A percentile compares a stretch with the other conserved stretches of the same genome.
Evolutionary conservation across 2,797 vertebrate species (phyloP).

Genomic region (Enteromius thamalakanensis): DNA sequence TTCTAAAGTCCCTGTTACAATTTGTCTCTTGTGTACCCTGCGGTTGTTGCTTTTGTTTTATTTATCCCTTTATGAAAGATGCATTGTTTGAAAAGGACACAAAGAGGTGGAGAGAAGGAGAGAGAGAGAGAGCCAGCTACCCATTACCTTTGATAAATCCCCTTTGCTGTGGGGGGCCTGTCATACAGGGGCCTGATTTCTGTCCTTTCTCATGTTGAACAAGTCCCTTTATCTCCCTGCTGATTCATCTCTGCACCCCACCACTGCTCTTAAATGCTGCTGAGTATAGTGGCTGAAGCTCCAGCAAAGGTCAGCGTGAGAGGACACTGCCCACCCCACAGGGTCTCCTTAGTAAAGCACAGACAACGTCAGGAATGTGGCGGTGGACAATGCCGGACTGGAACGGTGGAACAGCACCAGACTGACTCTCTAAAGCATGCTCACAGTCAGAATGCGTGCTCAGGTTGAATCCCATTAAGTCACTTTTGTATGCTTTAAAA

Average conservation of each 20-base stretch:
- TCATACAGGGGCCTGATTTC: conserved; percentile 42
- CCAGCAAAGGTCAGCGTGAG: conserved; percentile 57
- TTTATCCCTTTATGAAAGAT: conserved; percentile 69
- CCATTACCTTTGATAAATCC: conserved; percentile 45
- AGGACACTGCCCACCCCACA: conserved; percentile 54
- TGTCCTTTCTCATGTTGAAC: conserved; percentile 57
- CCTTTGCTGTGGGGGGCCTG: conserved; percentile 15
- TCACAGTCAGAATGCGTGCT: conserved; percentile 21
- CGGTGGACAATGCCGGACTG: conserved; percentile 68
- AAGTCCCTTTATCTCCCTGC: conserved; percentile 54
- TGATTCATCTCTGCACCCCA: conserved; percentile 65
- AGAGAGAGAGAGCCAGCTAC: conserved; percentile 62
- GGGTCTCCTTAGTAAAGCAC: conserved; percentile 76
- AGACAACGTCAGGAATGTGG: conserved; percentile 73
- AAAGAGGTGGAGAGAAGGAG: conserved; percentile 36
- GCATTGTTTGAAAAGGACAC: conserved; percentile 68
- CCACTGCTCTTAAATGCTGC: conserved; percentile 66
- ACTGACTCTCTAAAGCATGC: conserved; percentile 50
- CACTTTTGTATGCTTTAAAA: conserved; percentile 12
- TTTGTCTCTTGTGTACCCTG: conserved; percentile 60
- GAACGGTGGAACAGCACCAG: conserved; percentile 39
- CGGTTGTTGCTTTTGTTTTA: conserved; percentile 64
- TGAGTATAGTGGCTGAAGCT: conserved; percentile 63
- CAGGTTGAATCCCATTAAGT: conserved; percentile 36
- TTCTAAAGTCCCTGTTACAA: conserved; percentile 62